Evolutionary conservation across 2,113 vertebrate species (phyloP), one percentile per base, ranked within the genome.

Genomic region (Morone saxatilis): DNA sequence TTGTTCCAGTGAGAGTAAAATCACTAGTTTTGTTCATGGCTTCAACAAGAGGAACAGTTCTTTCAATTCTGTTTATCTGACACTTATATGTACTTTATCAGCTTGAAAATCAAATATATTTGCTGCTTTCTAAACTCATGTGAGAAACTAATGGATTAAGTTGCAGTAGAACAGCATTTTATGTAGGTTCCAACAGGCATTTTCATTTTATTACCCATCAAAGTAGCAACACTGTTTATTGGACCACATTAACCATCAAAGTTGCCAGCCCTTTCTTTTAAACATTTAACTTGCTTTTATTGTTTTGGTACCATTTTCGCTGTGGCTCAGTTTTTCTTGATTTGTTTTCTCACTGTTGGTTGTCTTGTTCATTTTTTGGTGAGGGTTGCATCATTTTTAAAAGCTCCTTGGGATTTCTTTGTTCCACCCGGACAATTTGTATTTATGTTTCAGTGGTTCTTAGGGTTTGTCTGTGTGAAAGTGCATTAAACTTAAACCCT

Each of bases 171-270:
- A 22, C 13, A 54, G 22, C 11, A 66, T 78, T 66, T 76, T 14
- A 59, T 80, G 84, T 88, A 81, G 69, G 16, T 79, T 80, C 48
- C 45, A 72, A 38, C 59, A 59, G 71, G 25, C 40, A 31, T 8
- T 71, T 81, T 36, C 11, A 48, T 90, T 73, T 85, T 71, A 71
- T 84, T 57, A 59, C 62, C 81, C 76, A 71, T 88, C 71, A 90
- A 87, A 89, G 76, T 86, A 70, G 83, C 78, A 88, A 47, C 67
- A 17, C 14, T 85, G 65, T 89, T 88, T 88, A 89, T 62, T 77
- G 7, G 43, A 51, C 72, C 76, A 62, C 65, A 72, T 43, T 10
- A 81, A 71, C 82, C 85, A 80, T 90, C 81, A 91, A 90, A 92
- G 88, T 20, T 65, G 63, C 73, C 76, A 20, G 14, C n/a, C 66